Evolutionary conservation across 2,113 vertebrate species (phyloP).

Genomic region (Thunnus thynnus): DNA sequence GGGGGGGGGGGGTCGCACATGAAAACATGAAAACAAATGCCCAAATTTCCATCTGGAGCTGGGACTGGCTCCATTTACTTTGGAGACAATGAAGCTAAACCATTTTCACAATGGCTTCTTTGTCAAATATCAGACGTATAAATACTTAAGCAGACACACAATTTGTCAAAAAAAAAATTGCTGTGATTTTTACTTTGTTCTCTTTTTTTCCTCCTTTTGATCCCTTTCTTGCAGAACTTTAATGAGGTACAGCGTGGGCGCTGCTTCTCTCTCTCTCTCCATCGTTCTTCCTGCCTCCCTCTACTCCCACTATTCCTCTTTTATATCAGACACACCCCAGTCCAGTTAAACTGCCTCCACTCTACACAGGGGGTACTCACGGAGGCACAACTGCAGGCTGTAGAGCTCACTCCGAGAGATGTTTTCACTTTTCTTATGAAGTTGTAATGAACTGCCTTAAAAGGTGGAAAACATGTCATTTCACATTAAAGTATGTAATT

Average conservation of each 20-base stretch:
- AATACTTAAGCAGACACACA: slow-evolving; percentile 17
- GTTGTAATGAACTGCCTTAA: slow-evolving; percentile 14
- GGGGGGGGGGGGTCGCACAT: too few species aligned
- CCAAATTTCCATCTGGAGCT: too few species aligned
- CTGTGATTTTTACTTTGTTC: slow-evolving; percentile 11
- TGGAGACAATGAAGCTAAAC: slow-evolving; percentile 7
- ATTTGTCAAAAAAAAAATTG: slow-evolving; percentile 20
- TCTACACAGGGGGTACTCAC: slow-evolving; percentile 5
- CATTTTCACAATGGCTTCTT: slow-evolving; percentile 22
- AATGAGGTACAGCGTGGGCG: slow-evolving; percentile 66
- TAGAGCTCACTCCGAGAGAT: not conserved
- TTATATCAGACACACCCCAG: slow-evolving; percentile 33
- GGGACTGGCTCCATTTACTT: not conserved
- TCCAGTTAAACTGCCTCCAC: slow-evolving; percentile 27
- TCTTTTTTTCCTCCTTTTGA: slow-evolving; percentile 16
- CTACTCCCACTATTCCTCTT: slow-evolving; percentile 26
- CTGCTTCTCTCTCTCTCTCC: slow-evolving; percentile 32
- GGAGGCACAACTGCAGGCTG: not conserved
- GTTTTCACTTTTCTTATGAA: not conserved
- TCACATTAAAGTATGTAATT: not conserved
- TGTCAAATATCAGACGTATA: slow-evolving; percentile 19
- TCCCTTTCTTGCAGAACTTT: slow-evolving; percentile 40
- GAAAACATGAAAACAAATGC: too few species aligned
- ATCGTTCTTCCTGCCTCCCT: slow-evolving; percentile 23
- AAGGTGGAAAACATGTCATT: not conserved